Evolutionary conservation across 2,797 vertebrate species (phyloP), one percentile per base, ranked within the genome.

Genomic region (Chanos chanos): DNA sequence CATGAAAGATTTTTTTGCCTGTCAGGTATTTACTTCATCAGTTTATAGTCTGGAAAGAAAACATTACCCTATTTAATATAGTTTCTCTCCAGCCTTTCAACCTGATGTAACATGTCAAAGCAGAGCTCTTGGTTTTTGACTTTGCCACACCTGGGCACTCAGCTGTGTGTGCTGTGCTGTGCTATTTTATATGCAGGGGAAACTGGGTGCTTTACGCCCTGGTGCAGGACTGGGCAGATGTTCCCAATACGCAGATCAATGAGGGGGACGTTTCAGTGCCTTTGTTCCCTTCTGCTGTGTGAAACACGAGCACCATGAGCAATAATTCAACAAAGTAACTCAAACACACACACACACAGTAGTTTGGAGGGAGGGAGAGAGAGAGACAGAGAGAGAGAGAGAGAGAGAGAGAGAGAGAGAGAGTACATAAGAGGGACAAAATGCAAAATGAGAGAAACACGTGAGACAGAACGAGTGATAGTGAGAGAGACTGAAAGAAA

Each of bases 231-330:
- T 22, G 67, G 74, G 68, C 80, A 82, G 81, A 83, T 83, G 85
- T 83, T 83, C 74, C 68, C 66, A 73, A 80, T 72, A 39, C 48
- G n/a, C 58, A 81, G 74, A 82, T 81, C 78, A 82, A 77, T 73
- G 72, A 80, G 78, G 70, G 74, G 63, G 70, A 78, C 51, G 65
- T 76, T 72, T 70, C 68, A 54, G 54, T 64, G 70, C 72, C 75
- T 79, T 79, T 80, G 78, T 74, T 77, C 69, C 79, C 82, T 66
- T 84, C 82, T 85, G 80, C 81, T 81, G 71, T 0, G 55, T 15
- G 19, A 53, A 21, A 58, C 73, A 31, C 22, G 16, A 36, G 16
- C 7, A 24, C 45, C 28, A 9, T 62, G 59, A 8, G 44, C 68
- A 73, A 73, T 81, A 71, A 81, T 37, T 83, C 77, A 78, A 61